Conservation (phyloP, 2,113 vertebrate species). For the Ctenomys sociabilis region DNA sequence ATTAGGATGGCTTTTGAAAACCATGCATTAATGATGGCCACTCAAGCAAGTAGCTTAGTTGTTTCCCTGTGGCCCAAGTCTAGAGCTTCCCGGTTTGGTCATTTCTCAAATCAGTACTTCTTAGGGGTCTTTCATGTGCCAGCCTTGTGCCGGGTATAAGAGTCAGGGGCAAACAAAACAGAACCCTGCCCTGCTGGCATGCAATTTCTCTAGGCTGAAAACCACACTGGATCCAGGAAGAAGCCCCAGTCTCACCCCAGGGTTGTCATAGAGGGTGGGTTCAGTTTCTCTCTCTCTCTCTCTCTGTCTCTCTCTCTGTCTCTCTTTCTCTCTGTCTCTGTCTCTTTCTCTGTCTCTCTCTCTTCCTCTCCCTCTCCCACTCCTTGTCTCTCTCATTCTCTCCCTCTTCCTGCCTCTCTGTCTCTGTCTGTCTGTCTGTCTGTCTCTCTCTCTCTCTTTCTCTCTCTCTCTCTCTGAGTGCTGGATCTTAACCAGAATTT, state of each 20-base stretch:
- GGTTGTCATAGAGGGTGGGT: slow-evolving; percentile 14
- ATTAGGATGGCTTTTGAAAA: slow-evolving; percentile 72
- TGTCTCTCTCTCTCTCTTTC: background rate
- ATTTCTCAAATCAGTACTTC: slow-evolving; percentile 23
- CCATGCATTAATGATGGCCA: slow-evolving; percentile 1
- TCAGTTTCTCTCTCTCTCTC: background rate
- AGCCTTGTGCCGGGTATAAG: background rate
- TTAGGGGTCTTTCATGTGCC: background rate
- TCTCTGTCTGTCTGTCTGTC: background rate
- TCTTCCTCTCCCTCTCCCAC: background rate
- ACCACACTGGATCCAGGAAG: background rate
- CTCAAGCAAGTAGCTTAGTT: slow-evolving; percentile 51
- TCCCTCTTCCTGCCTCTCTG: background rate
- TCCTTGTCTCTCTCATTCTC: background rate
- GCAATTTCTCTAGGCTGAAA: slow-evolving; percentile 11
- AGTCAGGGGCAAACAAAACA: background rate
- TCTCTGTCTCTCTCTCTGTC: too few species aligned
- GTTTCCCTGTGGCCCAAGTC: slow-evolving; percentile 8
- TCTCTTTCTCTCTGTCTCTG: background rate
- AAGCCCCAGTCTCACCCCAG: background rate
- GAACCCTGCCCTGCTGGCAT: background rate
- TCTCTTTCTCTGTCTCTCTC: background rate
- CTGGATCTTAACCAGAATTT: slow-evolving; percentile 61
- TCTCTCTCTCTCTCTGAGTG: background rate
- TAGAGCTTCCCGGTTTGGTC: slow-evolving; percentile 16